Evolutionary conservation across 2,113 vertebrate species (phyloP).

Genomic region (Shinisaurus crocodilurus): DNA sequence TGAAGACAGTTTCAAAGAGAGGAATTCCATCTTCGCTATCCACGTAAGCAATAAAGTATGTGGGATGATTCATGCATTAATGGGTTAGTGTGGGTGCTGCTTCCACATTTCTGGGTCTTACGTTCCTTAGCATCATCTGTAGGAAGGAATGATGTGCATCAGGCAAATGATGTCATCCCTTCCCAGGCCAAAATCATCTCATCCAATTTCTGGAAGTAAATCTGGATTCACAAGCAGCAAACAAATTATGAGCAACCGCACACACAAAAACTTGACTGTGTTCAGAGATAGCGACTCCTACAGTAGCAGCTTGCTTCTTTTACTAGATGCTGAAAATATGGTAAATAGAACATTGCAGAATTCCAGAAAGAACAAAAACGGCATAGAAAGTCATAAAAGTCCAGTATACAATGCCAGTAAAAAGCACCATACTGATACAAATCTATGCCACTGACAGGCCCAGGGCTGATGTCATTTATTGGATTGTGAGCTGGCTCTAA

Average conservation of each 20-base stretch:
- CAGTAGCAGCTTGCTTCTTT: background rate
- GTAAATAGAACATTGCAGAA: constrained; percentile 29
- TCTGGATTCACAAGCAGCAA: background rate
- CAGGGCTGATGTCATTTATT: constrained; percentile 41
- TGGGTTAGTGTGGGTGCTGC: background rate
- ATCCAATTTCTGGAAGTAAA: background rate
- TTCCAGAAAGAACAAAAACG: constrained; percentile 34
- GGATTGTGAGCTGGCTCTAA: constrained; percentile 49
- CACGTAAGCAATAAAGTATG: background rate
- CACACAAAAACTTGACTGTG: background rate
- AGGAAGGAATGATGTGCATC: background rate
- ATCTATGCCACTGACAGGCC: constrained; percentile 51
- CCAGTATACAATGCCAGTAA: background rate
- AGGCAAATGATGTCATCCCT: background rate
- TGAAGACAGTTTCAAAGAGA: background rate
- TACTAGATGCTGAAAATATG: background rate
- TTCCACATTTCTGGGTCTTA: background rate
- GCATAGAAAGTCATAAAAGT: constrained; percentile 18
- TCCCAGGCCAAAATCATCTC: background rate
- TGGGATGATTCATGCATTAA: background rate
- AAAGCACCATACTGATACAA: constrained; percentile 34
- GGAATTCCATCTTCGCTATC: background rate
- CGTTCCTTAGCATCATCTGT: background rate
- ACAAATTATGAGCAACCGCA: background rate
- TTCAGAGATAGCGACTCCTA: background rate